Conservation (phyloP, 2,888 invertebrate genomes). For the Zhuqinia jingwanae region DNA sequence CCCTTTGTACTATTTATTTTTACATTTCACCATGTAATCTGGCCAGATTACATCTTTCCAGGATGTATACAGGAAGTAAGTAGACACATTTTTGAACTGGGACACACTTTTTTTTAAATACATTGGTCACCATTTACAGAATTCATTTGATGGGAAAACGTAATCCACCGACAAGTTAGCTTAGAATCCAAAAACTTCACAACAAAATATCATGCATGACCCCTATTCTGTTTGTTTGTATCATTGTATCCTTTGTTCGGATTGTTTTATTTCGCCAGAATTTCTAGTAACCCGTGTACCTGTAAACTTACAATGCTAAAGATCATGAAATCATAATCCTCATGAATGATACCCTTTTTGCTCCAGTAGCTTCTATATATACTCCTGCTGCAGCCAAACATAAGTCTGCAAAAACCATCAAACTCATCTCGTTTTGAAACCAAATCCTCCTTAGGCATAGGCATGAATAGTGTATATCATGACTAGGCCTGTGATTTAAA, state of each 20-base stretch:
- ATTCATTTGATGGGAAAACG: neutral
- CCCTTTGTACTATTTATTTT: no score
- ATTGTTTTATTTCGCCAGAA: neutral
- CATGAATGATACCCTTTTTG: neutral
- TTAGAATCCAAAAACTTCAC: slow-evolving; percentile 21
- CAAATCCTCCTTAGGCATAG: slow-evolving; percentile 48
- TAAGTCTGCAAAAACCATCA: slow-evolving; percentile 45
- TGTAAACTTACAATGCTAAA: neutral
- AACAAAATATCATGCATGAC: slow-evolving; percentile 23
- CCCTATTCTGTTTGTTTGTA: neutral
- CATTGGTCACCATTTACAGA: neutral
- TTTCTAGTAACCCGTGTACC: neutral
- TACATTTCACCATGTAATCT: no score
- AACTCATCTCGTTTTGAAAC: slow-evolving; percentile 64
- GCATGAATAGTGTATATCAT: neutral
- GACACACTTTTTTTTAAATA: neutral
- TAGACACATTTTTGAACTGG: neutral
- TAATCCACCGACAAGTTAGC: neutral
- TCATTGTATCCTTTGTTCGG: neutral
- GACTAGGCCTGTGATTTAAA: no score
- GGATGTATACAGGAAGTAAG: no score
- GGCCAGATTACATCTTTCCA: no score
- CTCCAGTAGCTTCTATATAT: neutral
- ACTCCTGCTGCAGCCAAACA: neutral
- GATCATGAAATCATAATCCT: slow-evolving; percentile 33